phyloP scores from a whole-genome alignment of 2,888 invertebrate species.

The Sesia apiformis region DNA sequence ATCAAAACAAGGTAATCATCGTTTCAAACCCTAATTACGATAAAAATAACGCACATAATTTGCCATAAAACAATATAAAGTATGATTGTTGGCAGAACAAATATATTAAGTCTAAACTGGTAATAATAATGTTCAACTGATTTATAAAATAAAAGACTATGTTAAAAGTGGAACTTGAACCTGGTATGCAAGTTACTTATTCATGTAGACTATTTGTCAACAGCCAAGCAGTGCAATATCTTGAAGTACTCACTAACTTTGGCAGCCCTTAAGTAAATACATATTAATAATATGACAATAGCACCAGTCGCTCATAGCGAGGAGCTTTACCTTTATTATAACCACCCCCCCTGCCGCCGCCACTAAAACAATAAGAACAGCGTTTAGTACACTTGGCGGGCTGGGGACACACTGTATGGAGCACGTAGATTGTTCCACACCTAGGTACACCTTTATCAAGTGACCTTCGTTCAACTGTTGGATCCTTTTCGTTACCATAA shows the following conservation, averaged over 20 bases:
- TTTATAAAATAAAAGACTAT: no score
- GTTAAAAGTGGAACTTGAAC: no score
- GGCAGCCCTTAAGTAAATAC: constrained; percentile 68
- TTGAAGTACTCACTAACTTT: constrained; percentile 28
- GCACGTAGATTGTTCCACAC: constrained; percentile 72
- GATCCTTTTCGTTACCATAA: constrained; percentile 77
- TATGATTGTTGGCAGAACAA: no score
- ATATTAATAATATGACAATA: constrained; percentile 77
- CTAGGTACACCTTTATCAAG: constrained; percentile 66
- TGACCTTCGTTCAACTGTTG: constrained; percentile 61
- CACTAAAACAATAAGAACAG: constrained; percentile 92
- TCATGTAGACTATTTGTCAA: constrained; percentile 22
- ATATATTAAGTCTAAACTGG: no score
- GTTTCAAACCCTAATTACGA: no score
- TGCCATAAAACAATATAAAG: no score
- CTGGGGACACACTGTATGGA: constrained; percentile 70
- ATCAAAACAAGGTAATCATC: no score
- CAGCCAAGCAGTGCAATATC: constrained; percentile 26
- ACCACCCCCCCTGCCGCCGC: constrained; percentile 96
- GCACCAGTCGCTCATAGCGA: constrained; percentile 82
- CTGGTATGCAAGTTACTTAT: no score
- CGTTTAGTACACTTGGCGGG: constrained; percentile 82
- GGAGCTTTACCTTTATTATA: constrained; percentile 97
- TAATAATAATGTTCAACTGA: no score
- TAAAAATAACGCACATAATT: no score